Base-by-base conservation (phyloP, 23 tunicate genomes). In the Trididemnum nubilum region DNA sequence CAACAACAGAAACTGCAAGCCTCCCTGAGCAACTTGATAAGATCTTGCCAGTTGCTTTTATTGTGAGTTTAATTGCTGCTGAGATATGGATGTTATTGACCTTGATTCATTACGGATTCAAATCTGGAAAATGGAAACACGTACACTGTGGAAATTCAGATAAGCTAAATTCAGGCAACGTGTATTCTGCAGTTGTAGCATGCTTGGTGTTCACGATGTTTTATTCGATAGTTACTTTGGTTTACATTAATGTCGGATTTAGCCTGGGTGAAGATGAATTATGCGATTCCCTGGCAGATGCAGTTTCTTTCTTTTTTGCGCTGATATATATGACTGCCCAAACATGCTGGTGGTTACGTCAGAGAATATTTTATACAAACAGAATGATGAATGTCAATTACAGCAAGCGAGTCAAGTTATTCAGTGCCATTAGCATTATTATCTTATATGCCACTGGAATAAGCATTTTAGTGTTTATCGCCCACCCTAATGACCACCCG, bases 291-390 rank as follows among this genome's bases (percentile, higher is more conserved):
- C 54, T 87, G 37, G 51, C 37, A 60, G 91, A 87, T 49, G 73
- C 78, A n/a, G 57, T 65, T 22, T 58, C 35, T 37, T 61, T 37
- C 29, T 31, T 40, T 36, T 86, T 79, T 49, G 70, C 66, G 34
- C 36, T 79, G 25, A 82, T 69, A 2, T 22, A 65, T 23, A 33
- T 57, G 21, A n/a, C 79, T 0, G 72, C 69, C 2, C 76, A 86
- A 35, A 28, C 76, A 15, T 87, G 81, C 34, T 64, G 81, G 22
- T 87, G 91, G 91, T 35, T 87, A 0, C 81, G 91, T 31, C 91
- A 87, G 37, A 71, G 81, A 33, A 60, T 71, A 18, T 65, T 87
- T 31, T 87, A 81, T 51, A 51, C 70, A 30, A 86, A 87, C 74
- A 67, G 65, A 72, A 85, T 73, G 72, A 37, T 87, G 74, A 80